These are phyloP conservation scores for Muraenolepis orangiensis DNA, from an alignment of 2,797 vertebrate species.

Conservation along the genomic window DNA sequence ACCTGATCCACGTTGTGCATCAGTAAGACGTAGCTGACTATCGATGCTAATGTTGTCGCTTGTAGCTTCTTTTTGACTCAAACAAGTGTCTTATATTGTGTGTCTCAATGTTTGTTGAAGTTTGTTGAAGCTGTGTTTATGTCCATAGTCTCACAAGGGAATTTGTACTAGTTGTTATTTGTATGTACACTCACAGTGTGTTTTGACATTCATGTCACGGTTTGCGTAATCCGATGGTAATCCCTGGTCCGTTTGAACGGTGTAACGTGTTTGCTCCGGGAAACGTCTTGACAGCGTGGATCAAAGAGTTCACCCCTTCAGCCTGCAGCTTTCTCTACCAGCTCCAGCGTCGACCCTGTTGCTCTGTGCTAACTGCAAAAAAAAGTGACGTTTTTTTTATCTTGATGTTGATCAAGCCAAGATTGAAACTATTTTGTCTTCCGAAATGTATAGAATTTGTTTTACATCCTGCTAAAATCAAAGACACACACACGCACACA, in stretches of 20 bases:
- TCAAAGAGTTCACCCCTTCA: constrained; percentile 25
- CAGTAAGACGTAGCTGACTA: not conserved
- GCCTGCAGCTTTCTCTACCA: constrained; percentile 20
- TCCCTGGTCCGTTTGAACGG: not conserved
- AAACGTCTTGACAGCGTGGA: not conserved
- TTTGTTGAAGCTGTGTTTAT: not conserved
- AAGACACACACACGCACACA: not conserved
- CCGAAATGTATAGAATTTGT: not conserved
- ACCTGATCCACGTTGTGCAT: not conserved
- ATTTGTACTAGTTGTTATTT: not conserved
- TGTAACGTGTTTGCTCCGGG: not conserved
- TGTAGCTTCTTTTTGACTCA: no score
- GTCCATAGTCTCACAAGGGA: not conserved
- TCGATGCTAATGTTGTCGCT: not conserved
- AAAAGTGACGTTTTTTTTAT: constrained; percentile 9
- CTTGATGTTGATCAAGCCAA: constrained; percentile 19
- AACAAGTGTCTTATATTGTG: not conserved
- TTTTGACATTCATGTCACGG: not conserved
- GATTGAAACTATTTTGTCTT: not conserved
- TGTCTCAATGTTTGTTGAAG: not conserved
- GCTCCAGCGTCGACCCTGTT: constrained; percentile 1
- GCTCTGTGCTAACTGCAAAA: not conserved
- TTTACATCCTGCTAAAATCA: not conserved
- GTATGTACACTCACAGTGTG: not conserved
- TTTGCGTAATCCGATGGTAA: not conserved